Base-by-base conservation (phyloP, 2,797 vertebrate genomes). In the Mus spretus region DNA sequence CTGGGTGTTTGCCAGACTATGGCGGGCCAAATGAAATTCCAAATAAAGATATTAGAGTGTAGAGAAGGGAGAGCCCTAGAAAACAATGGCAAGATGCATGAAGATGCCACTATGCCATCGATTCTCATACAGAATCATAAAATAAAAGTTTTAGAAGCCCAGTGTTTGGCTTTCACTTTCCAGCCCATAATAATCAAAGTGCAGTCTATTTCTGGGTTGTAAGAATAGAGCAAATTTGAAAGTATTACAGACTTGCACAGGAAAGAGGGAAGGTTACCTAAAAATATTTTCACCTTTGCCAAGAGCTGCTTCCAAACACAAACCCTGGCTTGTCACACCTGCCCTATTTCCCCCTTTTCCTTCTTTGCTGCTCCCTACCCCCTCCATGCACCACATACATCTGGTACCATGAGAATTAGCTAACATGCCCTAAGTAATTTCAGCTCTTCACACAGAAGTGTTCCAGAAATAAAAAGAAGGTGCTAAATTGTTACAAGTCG, bases 221-320 rank as follows among this genome's bases (percentile, higher is more conserved):
- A 98, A 97, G 95, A 97, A 97, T 97, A 92, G 97, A 97, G 94
- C 92, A 97, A 96, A 97, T 97, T 97, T 98, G 97, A 97, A 96
- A 97, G 82, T 90, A 96, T 96, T 97, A 85, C 88, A 97, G 96
- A 97, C 95, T 97, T 98, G 96, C 96, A 95, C 93, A 96, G 95
- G 94, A 93, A 95, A 97, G 96, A 96, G 82, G 96, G 96, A 96
- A 96, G 91, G 96, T 96, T 94, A 96, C 96, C 97, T 97, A 97
- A 97, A 98, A 97, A 97, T 97, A 97, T 96, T 94, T 95, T 97
- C 93, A 96, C 96, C 98, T 98, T 97, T 97, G 96, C 98, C 96
- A 97, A 97, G 96, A 98, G 94, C 90, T 96, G 90, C 97, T 97
- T 98, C 97, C 90, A 97, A 97, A 97, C 96, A 97, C 85, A 97